Base-by-base conservation (phyloP, 2,888 invertebrate genomes). In the Drosophila fungiperda region DNA sequence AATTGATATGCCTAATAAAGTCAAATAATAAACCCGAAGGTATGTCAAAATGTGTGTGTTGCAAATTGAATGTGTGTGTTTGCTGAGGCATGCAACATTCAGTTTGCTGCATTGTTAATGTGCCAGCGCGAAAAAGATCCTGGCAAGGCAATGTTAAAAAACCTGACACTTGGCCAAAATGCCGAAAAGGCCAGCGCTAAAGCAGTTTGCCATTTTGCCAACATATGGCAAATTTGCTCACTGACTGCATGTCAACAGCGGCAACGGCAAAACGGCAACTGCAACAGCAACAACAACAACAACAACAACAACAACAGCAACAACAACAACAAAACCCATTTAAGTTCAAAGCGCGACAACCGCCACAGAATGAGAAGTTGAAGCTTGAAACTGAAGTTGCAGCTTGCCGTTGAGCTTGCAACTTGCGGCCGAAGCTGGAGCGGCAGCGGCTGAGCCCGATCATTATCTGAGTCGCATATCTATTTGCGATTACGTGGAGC, bases 271-370 rank as follows among this genome's bases (percentile, higher is more conserved):
- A 50, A n/a, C 49, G 9, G 29, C 73, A 62, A 48, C 29, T 29
- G 29, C 55, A 57, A 23, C 50, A 49, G 23, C 40, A 49, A 20
- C 38, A 40, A n/a, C 54, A 52, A 11, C 52, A 50, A 40, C 60
- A 69, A 26, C 64, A 65, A 57, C 77, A 67, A 15, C 45, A 3
- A 55, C 62, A 65, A 87, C 52, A 50, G 36, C 60, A 69, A 26
- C 64, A 65, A 57, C 77, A 67, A 15, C 45, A 3, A 55, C 62
- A 65, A 87, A 82, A 60, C 74, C 89, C 87, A 82, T 89, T 89
- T 87, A 89, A 87, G 85, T 86, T 86, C 85, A 89, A 86, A 86
- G 85, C 89, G 80, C 89, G 80, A 80, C 89, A 85, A 89, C 89
- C 85, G 85, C 68, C 89, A 70, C 69, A 71, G 72, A 59, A 53